Evolutionary conservation across 1,140 invertebrate species (phyloP), one percentile per base, ranked within the genome.

Genomic region (Solenopsis fugax): DNA sequence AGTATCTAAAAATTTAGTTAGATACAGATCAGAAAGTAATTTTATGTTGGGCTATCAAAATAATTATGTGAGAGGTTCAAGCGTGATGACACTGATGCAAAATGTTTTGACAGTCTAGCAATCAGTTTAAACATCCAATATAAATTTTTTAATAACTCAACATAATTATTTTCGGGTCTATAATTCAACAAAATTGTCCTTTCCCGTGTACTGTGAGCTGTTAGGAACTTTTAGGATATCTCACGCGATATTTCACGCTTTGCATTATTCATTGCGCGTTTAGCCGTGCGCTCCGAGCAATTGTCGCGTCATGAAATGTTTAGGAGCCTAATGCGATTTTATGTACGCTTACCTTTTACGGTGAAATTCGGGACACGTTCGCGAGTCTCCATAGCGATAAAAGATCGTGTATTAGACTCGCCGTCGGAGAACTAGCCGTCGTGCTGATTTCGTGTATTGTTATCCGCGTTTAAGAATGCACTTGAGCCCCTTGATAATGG

Each of bases 401-500:
- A 21, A 78, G 45, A 58, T 58, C 10, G 18, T 73, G 58, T 72
- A 24, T 45, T 24, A n/a, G 13, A 52, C 45, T 29, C 21, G 41
- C 21, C 62, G 13, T 18, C 4, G 34, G 13, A 4, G 7, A 21
- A 29, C 1, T 10, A 6, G 34, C 6, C 58, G 60, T 13, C n/a
- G 29, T 50, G 16, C 0, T 24, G 18, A 71, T 65, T 67, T 62
- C 56, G 50, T 6, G 24, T 52, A 69, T 87, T 50, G 78, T 72
- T 77, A 52, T 75, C 41, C 50, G 6, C 52, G 29, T 65, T 76
- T 87, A 90, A 90, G 82, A 90, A 90, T 86, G 75, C 62, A 48
- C 71, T 34, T 37, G 50, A 81, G 62, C 58, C 65, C 67, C 56
- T 41, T 88, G 89, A 90, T 90, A 90, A 90, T 90, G 72, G 60